Base-by-base conservation (phyloP, 2,797 vertebrate genomes). In the Platyrinchus mystaceus region DNA sequence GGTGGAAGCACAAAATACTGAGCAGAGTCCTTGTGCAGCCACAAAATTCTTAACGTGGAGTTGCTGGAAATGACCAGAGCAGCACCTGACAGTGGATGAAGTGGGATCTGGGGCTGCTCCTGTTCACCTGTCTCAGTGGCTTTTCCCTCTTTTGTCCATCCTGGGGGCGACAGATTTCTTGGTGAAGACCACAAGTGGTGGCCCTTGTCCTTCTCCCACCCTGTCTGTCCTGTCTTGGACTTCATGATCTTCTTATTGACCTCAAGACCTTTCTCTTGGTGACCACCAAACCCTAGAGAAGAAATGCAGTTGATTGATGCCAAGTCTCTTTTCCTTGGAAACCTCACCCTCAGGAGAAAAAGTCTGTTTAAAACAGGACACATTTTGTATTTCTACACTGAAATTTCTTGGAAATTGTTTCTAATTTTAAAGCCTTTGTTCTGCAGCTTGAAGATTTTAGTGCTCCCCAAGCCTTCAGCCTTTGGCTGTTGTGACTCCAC, bases 271-370 rank as follows among this genome's bases (percentile, higher is more conserved):
- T 96, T 97, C 96, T 84, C 66, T 84, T 76, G 97, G 98, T 98
- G 98, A 98, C 98, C 98, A 96, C 96, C 39, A 92, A 70, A 68
- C 90, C 92, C 94, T 91, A 84, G 94, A 95, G 87, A 90, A 74
- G 68, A 93, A 93, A 78, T 73, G 64, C 34, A 8, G 87, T 88
- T 81, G 81, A 97, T 97, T 98, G 98, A 98, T 98, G 96, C 97
- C 97, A 97, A 93, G 96, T 93, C 47, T 27, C 1, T 89, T 93
- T 94, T 87, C 76, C 87, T 64, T 75, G 78, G 87, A 78, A 69
- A 55, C 37, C 66, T 91, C 49, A 2, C 4, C 69, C 70, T 67
- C 75, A 68, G 9, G 44, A 95, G 62, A n/a, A 85, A 58, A 74
- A 79, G 13, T n/a, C 53, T 7, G 9, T 56, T 22, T 14, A 22